Evolutionary conservation across 2,888 invertebrate genomes (phyloP), one percentile per base, ranked within the genome.

Genomic region (Lithophane ornitopus): DNA sequence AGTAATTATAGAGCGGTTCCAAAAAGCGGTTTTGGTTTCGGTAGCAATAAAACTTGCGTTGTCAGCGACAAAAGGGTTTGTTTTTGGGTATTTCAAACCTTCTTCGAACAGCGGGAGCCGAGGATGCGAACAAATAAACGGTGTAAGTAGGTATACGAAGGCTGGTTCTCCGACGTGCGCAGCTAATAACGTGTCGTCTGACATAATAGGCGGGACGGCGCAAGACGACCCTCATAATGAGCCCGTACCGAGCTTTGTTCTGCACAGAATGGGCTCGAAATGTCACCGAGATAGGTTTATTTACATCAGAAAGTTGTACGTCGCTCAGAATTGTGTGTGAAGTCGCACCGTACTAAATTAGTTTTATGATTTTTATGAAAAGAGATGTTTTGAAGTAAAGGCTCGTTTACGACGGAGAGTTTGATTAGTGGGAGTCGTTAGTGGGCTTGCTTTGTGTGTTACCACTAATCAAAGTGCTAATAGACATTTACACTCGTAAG

Each of bases 41-140:
- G 95, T 94, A 93, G 94, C 94, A 93, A 94, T 95, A 95, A 94
- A 95, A 93, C 86, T 92, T 90, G 90, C 89, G 90, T 90, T 90
- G 90, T 90, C 87, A 86, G 76, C 85, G 80, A 92, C 91, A 94
- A 93, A 94, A 91, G 92, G 92, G 91, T 92, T 92, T 90, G 89
- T 90, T 89, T 87, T 86, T 78, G 80, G 78, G 80, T 78, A 88
- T 88, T 86, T 83, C 82, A 82, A 67, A 86, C 88, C 88, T 93
- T 94, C 93, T 85, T 72, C 88, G 94, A 93, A 92, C 82, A 84
- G 89, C 79, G 80, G 85, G 85, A 85, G 84, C 77, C 73, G 62
- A n/a, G 62, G 1, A 52, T n/a, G n/a, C 34, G 76, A 86, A 90
- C 87, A 90, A 90, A 90, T 88, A 91, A 89, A 90, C 87, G 87